Evolutionary conservation across 2,797 vertebrate species (phyloP).

Genomic region (Pelochelys cantorii): DNA sequence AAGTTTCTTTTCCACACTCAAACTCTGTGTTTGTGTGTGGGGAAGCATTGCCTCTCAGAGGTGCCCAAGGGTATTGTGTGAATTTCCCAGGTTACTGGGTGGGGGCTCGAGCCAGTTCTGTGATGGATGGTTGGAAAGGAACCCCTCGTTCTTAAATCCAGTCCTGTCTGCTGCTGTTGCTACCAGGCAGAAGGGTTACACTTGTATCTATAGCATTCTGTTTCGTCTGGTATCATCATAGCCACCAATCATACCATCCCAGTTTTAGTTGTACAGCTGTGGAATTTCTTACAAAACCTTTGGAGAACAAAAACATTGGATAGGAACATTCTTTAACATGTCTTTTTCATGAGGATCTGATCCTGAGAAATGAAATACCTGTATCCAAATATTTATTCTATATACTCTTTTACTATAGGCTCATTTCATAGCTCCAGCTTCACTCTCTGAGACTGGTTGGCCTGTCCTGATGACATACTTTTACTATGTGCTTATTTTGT

Average conservation of each 20-base stretch:
- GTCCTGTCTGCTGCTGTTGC: no score
- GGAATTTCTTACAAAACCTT: not conserved
- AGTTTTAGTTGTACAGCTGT: fast-evolving
- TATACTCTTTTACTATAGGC: fast-evolving
- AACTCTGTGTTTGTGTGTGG: no score
- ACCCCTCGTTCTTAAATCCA: no score
- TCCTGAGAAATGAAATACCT: not conserved
- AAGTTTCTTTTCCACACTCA: no score
- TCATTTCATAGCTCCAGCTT: not conserved
- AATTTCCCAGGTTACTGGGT: no score
- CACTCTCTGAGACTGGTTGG: not conserved
- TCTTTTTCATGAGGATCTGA: not conserved
- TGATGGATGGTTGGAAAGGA: no score
- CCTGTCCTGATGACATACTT: not conserved
- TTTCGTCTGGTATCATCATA: not conserved
- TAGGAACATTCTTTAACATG: not conserved
- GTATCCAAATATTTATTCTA: not conserved
- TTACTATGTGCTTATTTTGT: not conserved
- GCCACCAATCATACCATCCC: not conserved
- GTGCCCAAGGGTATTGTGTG: no score
- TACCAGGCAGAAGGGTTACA: no score
- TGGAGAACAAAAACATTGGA: fast-evolving
- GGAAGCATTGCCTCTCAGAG: no score
- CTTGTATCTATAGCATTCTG: not conserved
- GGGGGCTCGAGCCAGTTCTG: no score